These are phyloP conservation scores for Drosophila micromelanica DNA, from an alignment of 1,140 invertebrate genomes.

Conservation along the genomic window DNA sequence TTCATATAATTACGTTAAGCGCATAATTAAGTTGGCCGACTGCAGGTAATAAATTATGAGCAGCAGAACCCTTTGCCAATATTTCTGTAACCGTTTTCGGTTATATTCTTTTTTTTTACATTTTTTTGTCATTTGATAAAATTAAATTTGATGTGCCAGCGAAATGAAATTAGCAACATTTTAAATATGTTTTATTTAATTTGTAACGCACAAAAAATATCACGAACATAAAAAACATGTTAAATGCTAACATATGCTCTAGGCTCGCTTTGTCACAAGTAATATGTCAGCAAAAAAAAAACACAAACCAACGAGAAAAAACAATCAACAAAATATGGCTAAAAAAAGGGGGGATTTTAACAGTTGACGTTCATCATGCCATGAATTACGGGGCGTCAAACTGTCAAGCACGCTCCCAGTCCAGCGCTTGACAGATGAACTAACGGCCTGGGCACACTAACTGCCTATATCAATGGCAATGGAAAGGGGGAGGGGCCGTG, in stretches of 20 bases:
- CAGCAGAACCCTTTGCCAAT: constrained; percentile 50
- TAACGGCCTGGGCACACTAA: constrained; percentile 42
- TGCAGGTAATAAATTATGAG: constrained; percentile 73
- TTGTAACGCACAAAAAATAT: constrained; percentile 12
- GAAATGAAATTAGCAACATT: constrained; percentile 70
- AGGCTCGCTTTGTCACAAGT: constrained; percentile 50
- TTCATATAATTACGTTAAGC: constrained; percentile 68
- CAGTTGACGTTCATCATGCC: constrained; percentile 70
- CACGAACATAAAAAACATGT: constrained; percentile 33
- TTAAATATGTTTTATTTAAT: constrained; percentile 49
- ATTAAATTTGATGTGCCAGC: constrained; percentile 53
- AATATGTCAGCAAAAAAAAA: constrained; percentile 53
- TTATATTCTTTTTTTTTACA: not conserved
- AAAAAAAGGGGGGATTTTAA: constrained; percentile 37
- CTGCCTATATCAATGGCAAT: constrained; percentile 25
- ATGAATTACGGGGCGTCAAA: constrained; percentile 79
- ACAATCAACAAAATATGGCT: constrained; percentile 21
- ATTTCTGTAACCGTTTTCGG: constrained; percentile 19
- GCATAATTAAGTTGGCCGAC: constrained; percentile 74
- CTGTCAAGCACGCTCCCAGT: constrained; percentile 58
- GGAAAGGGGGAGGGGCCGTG: not conserved
- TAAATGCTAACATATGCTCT: constrained; percentile 53
- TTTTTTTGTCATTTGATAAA: constrained; percentile 20
- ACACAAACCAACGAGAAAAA: constrained; percentile 5
- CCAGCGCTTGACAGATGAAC: constrained; percentile 68